A percentile compares a stretch with the other conserved stretches of the same genome.
phyloP scores from a whole-genome alignment of 2,797 vertebrate species.

The Heteromormyrus szaboi region DNA sequence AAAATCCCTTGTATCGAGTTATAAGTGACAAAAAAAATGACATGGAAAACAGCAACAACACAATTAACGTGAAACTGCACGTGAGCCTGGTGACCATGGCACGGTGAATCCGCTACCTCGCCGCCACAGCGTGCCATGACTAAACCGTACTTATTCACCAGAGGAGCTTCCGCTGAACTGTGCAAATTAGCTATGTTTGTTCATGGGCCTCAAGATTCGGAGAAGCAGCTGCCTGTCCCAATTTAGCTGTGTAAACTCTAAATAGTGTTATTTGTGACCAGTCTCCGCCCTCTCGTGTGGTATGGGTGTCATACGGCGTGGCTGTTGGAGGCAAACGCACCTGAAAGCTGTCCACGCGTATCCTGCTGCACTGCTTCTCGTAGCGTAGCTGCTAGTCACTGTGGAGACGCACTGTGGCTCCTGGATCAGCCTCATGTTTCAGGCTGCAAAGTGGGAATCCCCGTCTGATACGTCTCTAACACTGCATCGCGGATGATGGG shows the following conservation, averaged over 20 bases:
- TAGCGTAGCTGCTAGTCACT: neutral
- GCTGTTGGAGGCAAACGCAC: neutral
- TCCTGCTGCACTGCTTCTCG: neutral
- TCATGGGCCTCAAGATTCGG: neutral
- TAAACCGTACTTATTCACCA: neutral
- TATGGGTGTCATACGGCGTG: neutral
- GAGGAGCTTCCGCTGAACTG: neutral
- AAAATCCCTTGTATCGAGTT: slow-evolving; percentile 48
- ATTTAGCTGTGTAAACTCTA: neutral
- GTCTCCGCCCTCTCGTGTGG: neutral
- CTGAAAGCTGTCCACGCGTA: neutral
- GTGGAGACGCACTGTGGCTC: neutral
- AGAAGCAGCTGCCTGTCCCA: neutral
- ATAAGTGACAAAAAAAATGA: slow-evolving; percentile 49
- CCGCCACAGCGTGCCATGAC: neutral
- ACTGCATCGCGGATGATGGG: neutral
- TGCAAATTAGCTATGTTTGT: neutral
- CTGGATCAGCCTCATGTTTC: neutral
- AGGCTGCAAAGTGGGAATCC: neutral
- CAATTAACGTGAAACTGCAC: neutral
- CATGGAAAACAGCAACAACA: slow-evolving; percentile 37
- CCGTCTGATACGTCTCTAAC: neutral
- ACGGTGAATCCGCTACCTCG: neutral
- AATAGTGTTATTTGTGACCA: neutral
- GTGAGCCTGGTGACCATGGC: neutral